Evolutionary conservation across 2,888 invertebrate species (phyloP), one percentile per base, ranked within the genome.

Genomic region (Rhagophthalmus giganteus): DNA sequence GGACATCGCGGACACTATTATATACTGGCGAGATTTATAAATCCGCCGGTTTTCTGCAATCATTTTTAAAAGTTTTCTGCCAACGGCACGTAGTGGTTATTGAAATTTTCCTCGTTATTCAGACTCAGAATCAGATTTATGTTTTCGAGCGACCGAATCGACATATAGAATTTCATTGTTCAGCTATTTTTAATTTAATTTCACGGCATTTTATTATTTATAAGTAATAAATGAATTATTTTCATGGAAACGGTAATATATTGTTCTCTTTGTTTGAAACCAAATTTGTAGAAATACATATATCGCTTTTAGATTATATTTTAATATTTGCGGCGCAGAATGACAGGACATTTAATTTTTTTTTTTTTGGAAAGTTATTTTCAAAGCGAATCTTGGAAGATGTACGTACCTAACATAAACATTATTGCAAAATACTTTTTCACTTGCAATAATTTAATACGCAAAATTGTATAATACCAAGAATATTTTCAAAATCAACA

Each of bases 1-100:
- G 65, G 65, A 65, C 54, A 56, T 47, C 59, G 61, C 66, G 65
- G 65, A 67, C 69, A 68, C 69, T 68, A 68, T 69, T 64, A 66
- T 66, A 59, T 51, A 47, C 55, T 51, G 55, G 55, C 41, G 65
- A 59, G 64, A 62, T 55, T 61, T 64, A 67, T 66, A 66, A 66
- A 65, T 61, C 64, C 59, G 57, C 59, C 55, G 58, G 57, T 59
- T 58, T 60, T 58, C 57, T 53, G 49, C 46, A 47, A 57, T 56
- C 59, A 59, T 62, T 67, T 66, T 68, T 61, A 61, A 62, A 64
- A 64, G 61, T 63, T 64, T 58, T 66, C 69, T 68, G 67, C 69
- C 68, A 67, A 55, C 65, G 56, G 66, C 68, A 68, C 66, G 62
- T 64, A 61, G 61, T 59, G 61, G 65, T 65, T 66, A 67, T 68